These are phyloP conservation scores for Paradoxurus hermaphroditus DNA, from an alignment of 2,113 vertebrate species.

Conservation along the genomic window DNA sequence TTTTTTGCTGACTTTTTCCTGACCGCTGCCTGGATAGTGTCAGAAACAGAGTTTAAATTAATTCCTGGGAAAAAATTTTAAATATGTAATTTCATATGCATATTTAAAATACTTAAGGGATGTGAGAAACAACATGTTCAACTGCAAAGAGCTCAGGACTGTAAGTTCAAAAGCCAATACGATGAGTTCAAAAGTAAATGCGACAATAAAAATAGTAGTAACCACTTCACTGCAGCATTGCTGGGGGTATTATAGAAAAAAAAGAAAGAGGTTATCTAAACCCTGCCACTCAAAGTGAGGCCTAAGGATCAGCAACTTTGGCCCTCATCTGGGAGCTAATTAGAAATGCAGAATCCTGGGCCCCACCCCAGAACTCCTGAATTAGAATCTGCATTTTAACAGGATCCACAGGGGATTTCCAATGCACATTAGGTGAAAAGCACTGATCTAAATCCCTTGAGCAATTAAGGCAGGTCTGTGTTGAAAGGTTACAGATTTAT, in stretches of 20 bases:
- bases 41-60: background rate
- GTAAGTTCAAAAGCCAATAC: background rate
- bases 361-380: background rate
- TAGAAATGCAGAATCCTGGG: background rate
- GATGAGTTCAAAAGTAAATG: background rate
- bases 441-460: background rate
- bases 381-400: background rate
- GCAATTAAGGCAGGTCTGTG: background rate
- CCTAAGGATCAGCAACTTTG: background rate
- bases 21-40: background rate
- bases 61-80: background rate
- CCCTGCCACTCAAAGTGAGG: background rate
- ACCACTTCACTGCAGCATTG: background rate
- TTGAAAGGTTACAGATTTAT: background rate
- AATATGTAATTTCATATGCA: background rate
- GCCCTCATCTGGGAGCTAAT: background rate
- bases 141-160: too few relatives aligned
- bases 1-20: background rate
- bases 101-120: background rate
- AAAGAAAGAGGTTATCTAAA: background rate
- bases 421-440: background rate
- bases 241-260: background rate
- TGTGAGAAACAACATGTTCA: background rate
- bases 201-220: background rate
- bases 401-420: background rate